These are phyloP conservation scores for Nerophis lumbriciformis DNA, from an alignment of 2,113 vertebrate species.

Conservation along the genomic window DNA sequence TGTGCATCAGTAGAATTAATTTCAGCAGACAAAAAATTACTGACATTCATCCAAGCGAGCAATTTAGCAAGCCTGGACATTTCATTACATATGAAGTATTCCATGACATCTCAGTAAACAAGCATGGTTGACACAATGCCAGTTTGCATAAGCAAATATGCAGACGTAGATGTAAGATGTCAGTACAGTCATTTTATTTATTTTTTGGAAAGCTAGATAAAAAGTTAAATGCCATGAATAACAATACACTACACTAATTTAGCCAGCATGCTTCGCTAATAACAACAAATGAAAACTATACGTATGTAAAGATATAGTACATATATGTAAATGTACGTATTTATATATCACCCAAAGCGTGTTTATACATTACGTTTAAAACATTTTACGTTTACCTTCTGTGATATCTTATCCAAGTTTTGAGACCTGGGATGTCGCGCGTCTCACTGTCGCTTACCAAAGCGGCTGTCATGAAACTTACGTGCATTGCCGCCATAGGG, in stretches of 20 bases:
- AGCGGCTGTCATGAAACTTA: slow-evolving; percentile 21
- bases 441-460: not conserved
- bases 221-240: not conserved
- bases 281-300: not conserved
- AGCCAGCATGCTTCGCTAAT: too few species aligned
- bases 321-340: not conserved
- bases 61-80: not conserved
- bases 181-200: not conserved
- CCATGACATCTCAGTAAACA: not conserved
- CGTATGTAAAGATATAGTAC: not conserved
- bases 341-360: not conserved
- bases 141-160: too few species aligned
- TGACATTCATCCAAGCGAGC: not conserved
- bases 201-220: not conserved
- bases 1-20: not conserved
- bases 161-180: not conserved
- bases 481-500: slow-evolving; percentile 36
- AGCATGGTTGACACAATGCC: not conserved
- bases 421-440: slow-evolving; percentile 16
- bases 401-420: slow-evolving; percentile 10
- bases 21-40: not conserved
- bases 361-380: too few species aligned
- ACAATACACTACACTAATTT: not conserved
- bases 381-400: slow-evolving; percentile 1
- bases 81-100: not conserved